phyloP scores from a whole-genome alignment of 2,888 invertebrate species.

The Eumerus sabulonum region DNA sequence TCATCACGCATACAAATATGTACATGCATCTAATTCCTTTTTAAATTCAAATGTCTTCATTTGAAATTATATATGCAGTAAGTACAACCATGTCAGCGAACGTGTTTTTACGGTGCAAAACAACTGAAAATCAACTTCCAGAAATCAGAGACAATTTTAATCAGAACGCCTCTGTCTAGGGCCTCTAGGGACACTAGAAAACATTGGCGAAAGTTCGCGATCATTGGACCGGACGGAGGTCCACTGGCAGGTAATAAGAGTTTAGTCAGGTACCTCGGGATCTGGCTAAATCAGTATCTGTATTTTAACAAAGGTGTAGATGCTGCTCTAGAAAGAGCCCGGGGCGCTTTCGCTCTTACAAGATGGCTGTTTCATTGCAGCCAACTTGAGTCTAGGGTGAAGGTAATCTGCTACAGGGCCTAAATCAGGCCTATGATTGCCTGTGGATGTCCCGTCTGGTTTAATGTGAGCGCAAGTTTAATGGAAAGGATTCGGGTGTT shows the following conservation, averaged over 20 bases:
- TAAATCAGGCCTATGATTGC: background rate
- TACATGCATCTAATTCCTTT: too few species aligned
- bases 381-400: background rate
- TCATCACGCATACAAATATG: too few species aligned
- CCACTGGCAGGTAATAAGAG: background rate
- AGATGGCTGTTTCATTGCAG: constrained; percentile 1
- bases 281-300: constrained; percentile 1
- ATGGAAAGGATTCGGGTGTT: constrained; percentile 7
- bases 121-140: too few species aligned
- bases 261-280: constrained; percentile 1
- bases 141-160: background rate
- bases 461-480: background rate
- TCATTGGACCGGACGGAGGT: background rate
- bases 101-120: too few species aligned
- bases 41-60: too few species aligned
- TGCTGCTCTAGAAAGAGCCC: constrained; percentile 8
- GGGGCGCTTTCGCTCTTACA: background rate
- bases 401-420: constrained; percentile 1
- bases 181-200: too few species aligned
- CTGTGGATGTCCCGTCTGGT: constrained; percentile 1
- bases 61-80: too few species aligned
- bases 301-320: constrained; percentile 15
- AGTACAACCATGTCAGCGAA: too few species aligned
- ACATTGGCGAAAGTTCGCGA: background rate
- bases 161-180: constrained; percentile 1